Percentiles rank a stretch among this genome's conserved stretches.
Evolutionary conservation across 2,113 vertebrate genomes (phyloP).

Genomic region (Fregetta grallaria): DNA sequence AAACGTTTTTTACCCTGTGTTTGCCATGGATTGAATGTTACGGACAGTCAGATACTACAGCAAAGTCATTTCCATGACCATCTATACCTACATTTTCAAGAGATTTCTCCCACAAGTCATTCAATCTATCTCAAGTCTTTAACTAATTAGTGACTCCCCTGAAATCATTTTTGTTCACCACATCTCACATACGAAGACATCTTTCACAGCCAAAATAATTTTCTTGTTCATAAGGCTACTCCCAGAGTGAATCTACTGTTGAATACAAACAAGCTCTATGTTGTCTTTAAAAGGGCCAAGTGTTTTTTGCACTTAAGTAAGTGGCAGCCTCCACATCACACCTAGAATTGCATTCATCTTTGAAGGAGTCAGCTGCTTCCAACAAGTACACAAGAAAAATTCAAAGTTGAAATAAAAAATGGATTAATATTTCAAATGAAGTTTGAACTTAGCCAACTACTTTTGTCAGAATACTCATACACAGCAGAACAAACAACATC

Average conservation of each 20-base stretch:
- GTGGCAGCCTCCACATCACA: not conserved
- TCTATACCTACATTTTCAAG: not conserved
- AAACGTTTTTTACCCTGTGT: not conserved
- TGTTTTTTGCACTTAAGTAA: not conserved
- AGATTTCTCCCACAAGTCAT: not conserved
- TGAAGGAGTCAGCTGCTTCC: not conserved
- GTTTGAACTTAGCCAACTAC: not conserved
- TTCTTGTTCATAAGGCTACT: not conserved
- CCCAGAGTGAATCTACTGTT: not conserved
- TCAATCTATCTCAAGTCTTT: not conserved
- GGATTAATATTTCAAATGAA: not conserved
- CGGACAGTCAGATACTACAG: not conserved
- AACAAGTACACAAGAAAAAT: not conserved
- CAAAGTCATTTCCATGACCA: not conserved
- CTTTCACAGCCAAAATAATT: not conserved
- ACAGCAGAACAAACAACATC: not conserved
- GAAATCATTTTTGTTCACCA: not conserved
- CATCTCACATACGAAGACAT: not conserved
- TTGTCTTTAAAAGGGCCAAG: not conserved
- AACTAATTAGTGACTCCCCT: not conserved
- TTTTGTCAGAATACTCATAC: not conserved
- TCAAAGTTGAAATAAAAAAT: not conserved
- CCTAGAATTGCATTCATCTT: not conserved
- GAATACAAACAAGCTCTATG: not conserved
- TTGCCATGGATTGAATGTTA: not conserved